These are phyloP conservation scores for Hecatera dysodea DNA, from an alignment of 2,888 invertebrate species.

Conservation along the genomic window DNA sequence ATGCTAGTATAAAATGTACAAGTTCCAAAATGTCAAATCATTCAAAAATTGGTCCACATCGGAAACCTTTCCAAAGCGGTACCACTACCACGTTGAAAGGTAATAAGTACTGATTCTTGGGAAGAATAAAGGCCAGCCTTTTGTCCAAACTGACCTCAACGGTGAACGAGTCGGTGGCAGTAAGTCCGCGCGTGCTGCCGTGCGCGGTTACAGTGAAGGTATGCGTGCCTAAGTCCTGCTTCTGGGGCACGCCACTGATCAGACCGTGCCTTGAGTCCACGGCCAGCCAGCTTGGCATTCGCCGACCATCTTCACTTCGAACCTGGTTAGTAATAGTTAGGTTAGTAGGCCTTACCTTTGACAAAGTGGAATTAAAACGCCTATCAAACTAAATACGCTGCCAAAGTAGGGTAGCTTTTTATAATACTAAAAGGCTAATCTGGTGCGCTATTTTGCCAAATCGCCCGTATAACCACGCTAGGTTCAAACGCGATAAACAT, in stretches of 20 bases:
- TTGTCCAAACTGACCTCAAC: conserved; percentile 89
- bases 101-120: background rate
- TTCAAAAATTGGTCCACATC: background rate
- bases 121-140: background rate
- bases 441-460: conserved; percentile 18
- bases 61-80: background rate
- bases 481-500: conserved; percentile 11
- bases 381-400: conserved; percentile 1
- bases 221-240: conserved; percentile 92
- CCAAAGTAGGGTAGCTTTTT: conserved; percentile 18
- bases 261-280: conserved; percentile 93
- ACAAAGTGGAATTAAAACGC: conserved; percentile 2
- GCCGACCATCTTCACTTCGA: conserved; percentile 83
- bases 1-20: background rate
- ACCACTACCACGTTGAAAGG: background rate
- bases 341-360: background rate
- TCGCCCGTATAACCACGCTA: conserved; percentile 5
- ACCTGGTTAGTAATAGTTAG: conserved; percentile 71
- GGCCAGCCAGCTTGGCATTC: conserved; percentile 92
- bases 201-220: conserved; percentile 91
- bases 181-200: conserved; percentile 86
- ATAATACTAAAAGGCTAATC: conserved; percentile 9
- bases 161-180: conserved; percentile 92
- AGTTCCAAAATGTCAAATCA: background rate
- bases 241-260: conserved; percentile 94